Evolutionary conservation across 2,113 vertebrate species (phyloP), one percentile per base, ranked within the genome.

Genomic region (Pseudopodoces humilis): DNA sequence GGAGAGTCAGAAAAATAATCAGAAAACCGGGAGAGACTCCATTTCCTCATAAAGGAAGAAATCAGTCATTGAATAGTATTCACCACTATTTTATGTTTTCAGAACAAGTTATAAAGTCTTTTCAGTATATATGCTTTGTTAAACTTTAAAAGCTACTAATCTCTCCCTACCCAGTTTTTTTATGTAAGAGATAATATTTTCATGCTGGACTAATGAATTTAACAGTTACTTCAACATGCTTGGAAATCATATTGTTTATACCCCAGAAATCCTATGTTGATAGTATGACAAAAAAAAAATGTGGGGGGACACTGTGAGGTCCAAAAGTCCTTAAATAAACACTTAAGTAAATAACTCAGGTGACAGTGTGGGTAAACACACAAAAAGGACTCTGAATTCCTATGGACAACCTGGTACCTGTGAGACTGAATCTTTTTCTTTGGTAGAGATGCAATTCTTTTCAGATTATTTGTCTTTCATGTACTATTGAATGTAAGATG

Each of bases 321-420:
- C 19, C 93, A n/a, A 85, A 91, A 68, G 43, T 74, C 13, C 55
- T 24, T 55, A 78, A 87, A 67, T 43, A 90, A 92, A 72, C 31
- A 30, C 10, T 20, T 63, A 81, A 67, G 21, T 37, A 79, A 86
- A 15, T 50, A 84, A 68, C 15, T 58, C 30, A 46, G 10, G 10
- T 79, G 31, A 62, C 43, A 77, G 12, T 19, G 17, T n/a, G 10
- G 5, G 24, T 43, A 79, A 88, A 39, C 21, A 55, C 20, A 59
- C 20, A 81, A 55, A 83, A 91, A 56, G 16, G 2, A 37, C 18
- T 25, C 16, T 79, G 41, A 87, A 41, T 58, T 82, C 37, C 23
- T 92, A 46, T 13, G 77, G 85, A 83, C 41, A 68, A 37, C 4
- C 8, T 63, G 27, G 59, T 60, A 79, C 23, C n/a, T 76, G 18